phyloP scores from a whole-genome alignment of 2,113 vertebrate species.

The Xenopus laevis region DNA sequence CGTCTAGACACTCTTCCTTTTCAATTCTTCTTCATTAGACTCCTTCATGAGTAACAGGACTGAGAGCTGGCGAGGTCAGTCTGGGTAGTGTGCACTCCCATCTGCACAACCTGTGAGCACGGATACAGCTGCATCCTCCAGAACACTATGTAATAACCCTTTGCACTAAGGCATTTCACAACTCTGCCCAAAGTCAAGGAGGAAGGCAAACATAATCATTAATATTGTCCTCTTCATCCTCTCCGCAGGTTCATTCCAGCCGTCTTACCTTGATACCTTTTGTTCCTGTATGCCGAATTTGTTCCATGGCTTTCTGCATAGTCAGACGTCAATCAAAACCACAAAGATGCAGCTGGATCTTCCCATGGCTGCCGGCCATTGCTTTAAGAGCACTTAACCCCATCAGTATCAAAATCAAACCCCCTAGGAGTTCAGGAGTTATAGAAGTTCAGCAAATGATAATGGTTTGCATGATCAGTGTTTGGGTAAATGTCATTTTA shows the following conservation, averaged over 20 bases:
- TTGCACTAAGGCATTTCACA: slow-evolving; percentile 34
- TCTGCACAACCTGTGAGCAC: slow-evolving; percentile 36
- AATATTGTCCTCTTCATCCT: slow-evolving; percentile 21
- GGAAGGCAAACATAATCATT: slow-evolving; percentile 11
- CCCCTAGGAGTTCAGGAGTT: too few species aligned
- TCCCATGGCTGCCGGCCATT: slow-evolving; percentile 20
- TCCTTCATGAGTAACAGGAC: slow-evolving; percentile 20
- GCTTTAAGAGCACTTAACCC: not conserved
- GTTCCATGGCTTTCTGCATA: slow-evolving; percentile 37
- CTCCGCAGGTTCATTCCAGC: slow-evolving; percentile 28
- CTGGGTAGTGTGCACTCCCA: slow-evolving; percentile 22
- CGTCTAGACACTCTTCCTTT: slow-evolving; percentile 37
- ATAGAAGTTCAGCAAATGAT: too few species aligned
- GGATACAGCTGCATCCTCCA: slow-evolving; percentile 43
- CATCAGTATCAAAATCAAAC: not conserved
- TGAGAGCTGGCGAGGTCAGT: slow-evolving; percentile 27
- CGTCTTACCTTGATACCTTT: slow-evolving; percentile 41
- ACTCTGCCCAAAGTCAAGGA: slow-evolving; percentile 16
- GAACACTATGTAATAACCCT: slow-evolving; percentile 26
- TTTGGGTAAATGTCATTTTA: too few species aligned
- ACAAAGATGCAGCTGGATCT: slow-evolving; percentile 21
- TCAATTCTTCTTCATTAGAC: slow-evolving; percentile 3
- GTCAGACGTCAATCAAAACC: slow-evolving; percentile 33
- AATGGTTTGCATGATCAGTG: too few species aligned
- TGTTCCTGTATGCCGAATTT: slow-evolving; percentile 28